Base-by-base conservation (phyloP, 2,888 invertebrate genomes). In the Mayetiola destructor region DNA sequence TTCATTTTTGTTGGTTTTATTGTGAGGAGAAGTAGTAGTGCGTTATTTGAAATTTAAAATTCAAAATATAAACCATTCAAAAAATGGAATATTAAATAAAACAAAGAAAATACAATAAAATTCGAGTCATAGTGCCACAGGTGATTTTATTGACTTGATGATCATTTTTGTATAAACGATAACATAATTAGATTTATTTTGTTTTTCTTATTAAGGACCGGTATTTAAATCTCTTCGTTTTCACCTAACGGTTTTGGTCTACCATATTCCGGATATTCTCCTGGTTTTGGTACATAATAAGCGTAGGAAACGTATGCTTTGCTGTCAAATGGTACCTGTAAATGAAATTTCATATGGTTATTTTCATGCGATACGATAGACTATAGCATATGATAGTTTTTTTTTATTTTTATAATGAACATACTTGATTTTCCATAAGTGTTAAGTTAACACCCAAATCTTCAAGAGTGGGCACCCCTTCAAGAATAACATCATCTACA, bases 371-470 rank as follows among this genome's bases (percentile, higher is more conserved):
- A 6, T 32, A 32, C 32, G 12, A 32, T 32, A 9, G 32, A 32
- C 6, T 32, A 6, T 32, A 9, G 8, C 12, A 9, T 9, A 32
- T 14, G n/a, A 39, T 39, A 40, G 30, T 55, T 14, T 30, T 14
- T 14, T 55, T 6, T 20, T 10, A 14, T 27, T 35, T 3, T 6
- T 40, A 8, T 5, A n/a, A 21, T n/a, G 6, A 29, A 42, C 30
- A 55, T 37, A 68, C 82, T 69, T 85, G 84, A 61, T 84, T 78
- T 70, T 92, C 92, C 76, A 94, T 79, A 2, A 74, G 67, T 0
- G 84, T 86, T 57, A 88, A 76, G 35, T 72, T 74, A 2, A 96
- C 81, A 16, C 92, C 94, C 60, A 96, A 79, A 75, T 95, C 95
- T 70, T 90, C 88, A 57, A 95, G 72, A 0, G 87, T 88, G 2